Evolutionary conservation across 2,888 invertebrate genomes (phyloP), one percentile per base, ranked within the genome.

Genomic region (Oxytorus armatus): DNA sequence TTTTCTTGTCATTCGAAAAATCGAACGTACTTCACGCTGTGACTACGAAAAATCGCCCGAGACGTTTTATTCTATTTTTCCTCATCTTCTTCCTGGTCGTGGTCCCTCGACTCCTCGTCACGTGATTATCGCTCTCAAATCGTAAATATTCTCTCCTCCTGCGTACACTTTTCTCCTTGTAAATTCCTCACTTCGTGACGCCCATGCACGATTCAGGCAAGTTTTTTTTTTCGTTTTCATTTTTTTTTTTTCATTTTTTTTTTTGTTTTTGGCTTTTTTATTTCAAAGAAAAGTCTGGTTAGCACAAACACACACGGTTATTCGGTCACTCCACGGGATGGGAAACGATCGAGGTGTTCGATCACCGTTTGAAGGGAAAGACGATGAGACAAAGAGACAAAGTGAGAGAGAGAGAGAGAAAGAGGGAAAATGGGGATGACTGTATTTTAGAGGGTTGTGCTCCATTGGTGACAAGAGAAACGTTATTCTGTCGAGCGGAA

Each of bases 191-290:
- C n/a, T n/a, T n/a, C 66, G 66, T 77, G 63, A 80, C 73, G 73
- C 72, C 78, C 84, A 81, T 86, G 83, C 84, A 83, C 79, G 81
- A 82, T 59, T 77, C 83, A 83, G 83, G 82, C 85, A 80, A 74
- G 73, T 53, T 49, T 77, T 29, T 47, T 59, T 63, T 57, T 51
- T 36, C 0, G 16, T 61, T 69, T 55, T 39, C 47, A 49, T 23
- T 70, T 61, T 39, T 68, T 70, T 65, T 72, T 49, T 5, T 23
- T 47, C n/a, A n/a, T n/a, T n/a, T n/a, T n/a, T n/a, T n/a, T n/a
- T n/a, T n/a, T n/a, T n/a, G n/a, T n/a, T n/a, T 61, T 33, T 53
- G 61, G 66, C 49, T 53, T 36, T 72, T 65, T 55, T 47, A 47
- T 77, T 61, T 68, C 44, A 81, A 77, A 61, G 79, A 74, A 76